Evolutionary conservation across 2,797 vertebrate genomes (phyloP), one percentile per base, ranked within the genome.

Genomic region (Cyclopterus lumpus): DNA sequence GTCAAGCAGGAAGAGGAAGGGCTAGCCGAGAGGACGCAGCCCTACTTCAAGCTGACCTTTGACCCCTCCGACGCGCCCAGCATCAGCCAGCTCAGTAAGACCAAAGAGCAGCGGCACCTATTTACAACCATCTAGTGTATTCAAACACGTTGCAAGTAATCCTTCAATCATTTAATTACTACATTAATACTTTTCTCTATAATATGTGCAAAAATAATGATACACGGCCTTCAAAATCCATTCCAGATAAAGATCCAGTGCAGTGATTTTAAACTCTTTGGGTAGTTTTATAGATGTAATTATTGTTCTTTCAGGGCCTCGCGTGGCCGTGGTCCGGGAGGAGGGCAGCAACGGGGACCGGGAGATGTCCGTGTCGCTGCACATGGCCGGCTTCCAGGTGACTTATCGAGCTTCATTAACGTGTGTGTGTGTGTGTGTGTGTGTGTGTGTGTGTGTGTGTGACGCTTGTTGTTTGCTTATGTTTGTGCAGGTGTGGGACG

Each of bases 331-430:
- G 71, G 80, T 98, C 72, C 91, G 97, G 58, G 97, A 99, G 71
- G 97, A 99, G 70, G 97, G 97, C 74, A 99, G 97, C 82, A 99
- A 99, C 0, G 97, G 97, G 40, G 97, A 99, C 89, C 77, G 97
- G 32, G 97, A 98, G 89, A 99, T 99, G 97, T 94, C 94, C 0
- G 95, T 91, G 0, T 95, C 96, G 42, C 94, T 98, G 57, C 84
- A 94, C 53, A 95, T 97, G 96, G 96, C 96, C 0, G 97, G 96
- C 55, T 99, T 98, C 79, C 95, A 99, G 96, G 97, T 98, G 75
- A 55, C 57, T 11, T 6, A 5, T 7, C 49, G 2, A 34, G 15
- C 10, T 12, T 44, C 11, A 15, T 8, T 9, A 30, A 36, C 8
- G 2, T 38, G 36, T 8, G 10, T 7, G 36, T 38, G 10, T 40